These are phyloP conservation scores for Endomychus coccineus DNA, from an alignment of 2,888 invertebrate species.

Conservation along the genomic window DNA sequence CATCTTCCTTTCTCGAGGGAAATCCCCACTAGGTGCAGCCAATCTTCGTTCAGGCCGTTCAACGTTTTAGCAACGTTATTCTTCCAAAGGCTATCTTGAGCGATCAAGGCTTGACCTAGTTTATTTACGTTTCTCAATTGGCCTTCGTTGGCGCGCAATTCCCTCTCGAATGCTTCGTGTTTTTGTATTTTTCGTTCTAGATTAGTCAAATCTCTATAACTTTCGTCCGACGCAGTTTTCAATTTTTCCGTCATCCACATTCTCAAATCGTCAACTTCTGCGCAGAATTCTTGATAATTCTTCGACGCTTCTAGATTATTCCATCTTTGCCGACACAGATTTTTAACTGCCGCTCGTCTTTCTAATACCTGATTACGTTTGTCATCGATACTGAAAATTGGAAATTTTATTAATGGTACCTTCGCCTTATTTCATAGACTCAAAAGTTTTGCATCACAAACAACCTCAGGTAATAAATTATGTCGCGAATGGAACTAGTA, in stretches of 20 bases:
- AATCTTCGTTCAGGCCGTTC: constrained; percentile 64
- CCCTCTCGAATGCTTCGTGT: constrained; percentile 94
- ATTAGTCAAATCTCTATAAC: constrained; percentile 83
- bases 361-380: constrained; percentile 68
- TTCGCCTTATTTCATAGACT: background rate
- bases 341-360: constrained; percentile 67
- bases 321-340: constrained; percentile 64
- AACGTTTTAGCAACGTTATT: constrained; percentile 62
- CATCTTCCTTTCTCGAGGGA: constrained; percentile 61
- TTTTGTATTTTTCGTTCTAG: constrained; percentile 88
- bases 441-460: background rate
- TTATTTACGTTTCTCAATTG: constrained; percentile 81
- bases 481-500: too few species aligned
- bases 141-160: constrained; percentile 89
- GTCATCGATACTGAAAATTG: constrained; percentile 53
- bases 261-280: constrained; percentile 84
- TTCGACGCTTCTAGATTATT: constrained; percentile 74
- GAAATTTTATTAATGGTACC: too few species aligned
- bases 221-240: constrained; percentile 86
- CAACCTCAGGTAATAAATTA: too few species aligned
- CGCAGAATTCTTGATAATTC: constrained; percentile 86
- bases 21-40: constrained; percentile 65
- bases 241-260: constrained; percentile 90
- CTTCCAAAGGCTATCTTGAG: constrained; percentile 62
- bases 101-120: constrained; percentile 64